Percentiles rank a stretch among this genome's conserved stretches.
phyloP scores from a whole-genome alignment of 2,113 vertebrate genomes.

The Pterocles gutturalis region DNA sequence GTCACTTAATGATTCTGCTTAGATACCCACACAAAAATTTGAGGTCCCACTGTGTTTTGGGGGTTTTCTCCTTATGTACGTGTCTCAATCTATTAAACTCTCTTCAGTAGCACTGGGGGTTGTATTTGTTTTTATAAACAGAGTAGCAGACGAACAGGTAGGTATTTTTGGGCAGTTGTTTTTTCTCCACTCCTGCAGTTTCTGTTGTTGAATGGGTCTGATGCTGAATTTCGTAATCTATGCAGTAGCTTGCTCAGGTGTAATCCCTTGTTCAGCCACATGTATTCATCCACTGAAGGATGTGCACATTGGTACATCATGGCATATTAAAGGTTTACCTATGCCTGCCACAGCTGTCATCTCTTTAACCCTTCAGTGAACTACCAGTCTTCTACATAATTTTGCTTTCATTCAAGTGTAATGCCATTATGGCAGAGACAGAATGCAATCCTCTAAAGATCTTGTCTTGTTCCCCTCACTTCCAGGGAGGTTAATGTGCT shows the following conservation, averaged over 20 bases:
- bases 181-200: neutral
- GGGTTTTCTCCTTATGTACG: neutral
- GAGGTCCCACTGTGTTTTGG: neutral
- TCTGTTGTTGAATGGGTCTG: neutral
- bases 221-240: neutral
- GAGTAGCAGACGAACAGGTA: neutral
- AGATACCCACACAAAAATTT: neutral
- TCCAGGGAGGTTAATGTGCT: conserved; percentile 54
- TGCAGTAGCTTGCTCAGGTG: conserved; percentile 37
- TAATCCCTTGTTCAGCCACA: conserved; percentile 16
- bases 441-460: conserved; percentile 43
- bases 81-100: neutral
- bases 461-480: conserved; percentile 34
- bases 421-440: neutral
- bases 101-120: neutral
- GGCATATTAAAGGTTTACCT: conserved; percentile 42
- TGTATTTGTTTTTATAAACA: neutral
- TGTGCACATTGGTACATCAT: conserved; percentile 46
- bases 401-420: conserved; percentile 53
- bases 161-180: neutral
- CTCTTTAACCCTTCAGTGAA: conserved; percentile 53
- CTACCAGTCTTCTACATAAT: conserved; percentile 33
- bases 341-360: conserved; percentile 17
- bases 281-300: conserved; percentile 27
- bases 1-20: neutral